Percentiles rank a stretch among this genome's conserved stretches.
Evolutionary conservation across 2,113 vertebrate species (phyloP).

Genomic region (Tupaia chinensis): DNA sequence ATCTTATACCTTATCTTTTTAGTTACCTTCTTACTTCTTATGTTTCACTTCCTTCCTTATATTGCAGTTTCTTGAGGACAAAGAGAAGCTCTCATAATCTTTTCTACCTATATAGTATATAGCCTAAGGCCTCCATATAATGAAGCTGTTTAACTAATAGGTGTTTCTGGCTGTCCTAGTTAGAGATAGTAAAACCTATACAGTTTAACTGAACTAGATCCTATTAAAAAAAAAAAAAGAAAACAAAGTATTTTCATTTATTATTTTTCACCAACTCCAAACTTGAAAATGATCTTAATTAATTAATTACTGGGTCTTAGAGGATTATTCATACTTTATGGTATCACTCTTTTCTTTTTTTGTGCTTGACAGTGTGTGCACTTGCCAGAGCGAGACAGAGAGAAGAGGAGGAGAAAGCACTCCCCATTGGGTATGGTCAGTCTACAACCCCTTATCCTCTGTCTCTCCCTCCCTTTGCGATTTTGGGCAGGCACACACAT

Average conservation of each 20-base stretch:
- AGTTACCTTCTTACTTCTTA: not conserved
- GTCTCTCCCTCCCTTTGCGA: too few relatives aligned
- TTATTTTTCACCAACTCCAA: slow-evolving; percentile 52
- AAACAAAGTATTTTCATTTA: slow-evolving; percentile 55
- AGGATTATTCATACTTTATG: slow-evolving; percentile 7
- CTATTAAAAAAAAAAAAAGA: slow-evolving; percentile 35
- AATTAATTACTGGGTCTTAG: slow-evolving; percentile 39
- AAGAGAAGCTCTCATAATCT: not conserved
- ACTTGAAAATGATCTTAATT: slow-evolving; percentile 16
- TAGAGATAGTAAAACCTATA: slow-evolving; percentile 55
- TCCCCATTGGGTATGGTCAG: too few relatives aligned
- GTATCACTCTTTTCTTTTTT: not conserved
- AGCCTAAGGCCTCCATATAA: slow-evolving; percentile 9
- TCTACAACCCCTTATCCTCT: too few relatives aligned
- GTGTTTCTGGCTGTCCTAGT: not conserved
- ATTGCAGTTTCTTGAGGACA: not conserved
- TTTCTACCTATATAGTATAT: not conserved
- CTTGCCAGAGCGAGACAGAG: too few relatives aligned
- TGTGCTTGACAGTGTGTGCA: too few relatives aligned
- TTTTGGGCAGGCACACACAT: too few relatives aligned
- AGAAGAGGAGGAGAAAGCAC: too few relatives aligned
- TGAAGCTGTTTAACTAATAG: slow-evolving; percentile 31
- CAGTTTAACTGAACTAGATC: slow-evolving; percentile 44
- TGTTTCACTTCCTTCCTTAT: not conserved
- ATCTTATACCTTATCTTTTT: not conserved